These are phyloP conservation scores for Tetranychus piercei DNA, from an alignment of 2,888 invertebrate genomes.

Conservation along the genomic window DNA sequence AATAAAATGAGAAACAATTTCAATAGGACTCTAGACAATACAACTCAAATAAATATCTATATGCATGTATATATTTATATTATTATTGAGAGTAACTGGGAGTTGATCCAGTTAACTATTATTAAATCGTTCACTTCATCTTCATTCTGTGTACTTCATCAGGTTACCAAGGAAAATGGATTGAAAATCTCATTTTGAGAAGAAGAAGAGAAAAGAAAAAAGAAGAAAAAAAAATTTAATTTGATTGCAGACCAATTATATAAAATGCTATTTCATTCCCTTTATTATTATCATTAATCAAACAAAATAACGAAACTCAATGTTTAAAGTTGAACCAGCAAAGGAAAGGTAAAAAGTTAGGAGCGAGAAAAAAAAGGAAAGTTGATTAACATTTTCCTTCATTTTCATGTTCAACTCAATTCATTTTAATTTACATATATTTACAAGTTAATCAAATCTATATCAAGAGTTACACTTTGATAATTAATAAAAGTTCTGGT, in stretches of 20 bases:
- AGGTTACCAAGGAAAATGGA: not conserved
- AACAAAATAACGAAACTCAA: too few species aligned
- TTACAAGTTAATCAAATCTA: too few species aligned
- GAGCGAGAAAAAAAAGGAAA: too few species aligned
- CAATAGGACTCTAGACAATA: not conserved
- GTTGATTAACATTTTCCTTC: too few species aligned
- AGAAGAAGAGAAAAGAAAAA: not conserved
- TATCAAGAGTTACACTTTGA: too few species aligned
- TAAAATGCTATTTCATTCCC: not conserved
- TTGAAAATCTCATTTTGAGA: not conserved
- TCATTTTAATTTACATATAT: too few species aligned
- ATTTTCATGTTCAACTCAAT: too few species aligned
- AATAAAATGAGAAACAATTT: not conserved
- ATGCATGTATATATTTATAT: not conserved
- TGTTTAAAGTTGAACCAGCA: too few species aligned
- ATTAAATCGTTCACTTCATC: not conserved
- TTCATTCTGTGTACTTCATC: not conserved
- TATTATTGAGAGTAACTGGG: too few species aligned
- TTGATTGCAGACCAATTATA: not conserved
- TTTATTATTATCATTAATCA: too few species aligned
- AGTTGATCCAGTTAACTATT: not conserved
- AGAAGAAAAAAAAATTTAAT: not conserved
- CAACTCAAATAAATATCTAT: not conserved
- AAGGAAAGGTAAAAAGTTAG: too few species aligned
- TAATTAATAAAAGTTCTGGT: too few species aligned